A percentile compares a stretch with the other conserved stretches of the same genome.
phyloP scores from a whole-genome alignment of 2,888 invertebrate genomes.

The Tipula helvola region DNA sequence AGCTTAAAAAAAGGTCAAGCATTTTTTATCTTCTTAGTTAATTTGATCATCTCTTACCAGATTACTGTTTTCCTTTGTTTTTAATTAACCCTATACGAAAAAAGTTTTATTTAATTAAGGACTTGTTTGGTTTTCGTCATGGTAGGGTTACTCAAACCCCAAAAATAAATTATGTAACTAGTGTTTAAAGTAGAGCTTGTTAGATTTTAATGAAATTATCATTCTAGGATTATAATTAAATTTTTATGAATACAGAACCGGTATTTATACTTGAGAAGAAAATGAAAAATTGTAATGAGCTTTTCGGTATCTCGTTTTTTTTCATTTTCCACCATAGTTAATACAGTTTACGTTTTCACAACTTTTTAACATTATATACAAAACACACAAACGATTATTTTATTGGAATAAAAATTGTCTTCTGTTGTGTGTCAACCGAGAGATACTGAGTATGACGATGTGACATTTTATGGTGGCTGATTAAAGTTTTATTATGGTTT shows the following conservation, averaged over 20 bases:
- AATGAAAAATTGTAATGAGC: neutral
- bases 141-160: neutral
- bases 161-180: neutral
- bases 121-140: neutral
- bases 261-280: neutral
- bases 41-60: neutral
- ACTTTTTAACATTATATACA: neutral
- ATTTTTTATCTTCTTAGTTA: neutral
- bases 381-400: neutral
- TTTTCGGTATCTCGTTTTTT: neutral
- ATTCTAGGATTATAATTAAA: neutral
- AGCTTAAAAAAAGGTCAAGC: neutral
- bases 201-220: neutral
- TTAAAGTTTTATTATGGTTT: neutral
- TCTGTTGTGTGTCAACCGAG: neutral
- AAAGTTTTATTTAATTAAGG: neutral
- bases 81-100: neutral
- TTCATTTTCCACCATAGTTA: neutral
- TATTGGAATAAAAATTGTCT: neutral
- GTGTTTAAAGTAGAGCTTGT: neutral
- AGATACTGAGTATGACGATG: neutral
- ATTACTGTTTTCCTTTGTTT: neutral
- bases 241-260: neutral
- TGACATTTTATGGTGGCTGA: neutral
- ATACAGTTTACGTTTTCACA: neutral